Evolutionary conservation across 2,797 vertebrate species (phyloP).

Genomic region (Neoniphon sammara): DNA sequence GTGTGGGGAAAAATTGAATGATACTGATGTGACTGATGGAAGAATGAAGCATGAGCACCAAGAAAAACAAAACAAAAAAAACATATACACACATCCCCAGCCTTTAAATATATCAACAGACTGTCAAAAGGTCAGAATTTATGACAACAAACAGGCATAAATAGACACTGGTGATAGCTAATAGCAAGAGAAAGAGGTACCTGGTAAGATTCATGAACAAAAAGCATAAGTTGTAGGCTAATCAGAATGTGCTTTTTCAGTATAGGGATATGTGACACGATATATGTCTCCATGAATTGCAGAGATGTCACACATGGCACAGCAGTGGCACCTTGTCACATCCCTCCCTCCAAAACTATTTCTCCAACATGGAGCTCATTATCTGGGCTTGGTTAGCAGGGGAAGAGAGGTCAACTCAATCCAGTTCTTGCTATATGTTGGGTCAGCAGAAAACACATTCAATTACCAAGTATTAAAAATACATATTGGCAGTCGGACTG

Average conservation of each 20-base stretch:
- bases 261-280: constrained; percentile 15
- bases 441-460: constrained; percentile 43
- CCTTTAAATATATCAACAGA: constrained; percentile 13
- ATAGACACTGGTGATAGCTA: constrained; percentile 44
- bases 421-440: constrained; percentile 11
- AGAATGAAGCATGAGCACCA: neutral
- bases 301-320: constrained; percentile 27
- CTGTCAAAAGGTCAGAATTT: constrained; percentile 40
- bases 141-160: constrained; percentile 34
- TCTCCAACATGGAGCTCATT: constrained; percentile 53
- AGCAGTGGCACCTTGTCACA: neutral
- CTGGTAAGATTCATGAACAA: constrained; percentile 29
- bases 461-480: constrained; percentile 30
- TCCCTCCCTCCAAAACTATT: constrained; percentile 22
- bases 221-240: constrained; percentile 22
- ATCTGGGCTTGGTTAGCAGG: constrained; percentile 27
- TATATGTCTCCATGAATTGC: constrained; percentile 45
- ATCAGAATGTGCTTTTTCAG: constrained; percentile 50
- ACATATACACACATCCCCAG: too few species aligned
- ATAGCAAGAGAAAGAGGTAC: constrained; percentile 8
- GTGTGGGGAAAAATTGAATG: neutral
- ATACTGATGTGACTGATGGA: neutral
- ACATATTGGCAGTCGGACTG: constrained; percentile 3
- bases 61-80: neutral
- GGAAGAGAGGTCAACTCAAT: constrained; percentile 48